Base-by-base conservation (phyloP, 2,797 vertebrate species). In the Australoheros facetus region DNA sequence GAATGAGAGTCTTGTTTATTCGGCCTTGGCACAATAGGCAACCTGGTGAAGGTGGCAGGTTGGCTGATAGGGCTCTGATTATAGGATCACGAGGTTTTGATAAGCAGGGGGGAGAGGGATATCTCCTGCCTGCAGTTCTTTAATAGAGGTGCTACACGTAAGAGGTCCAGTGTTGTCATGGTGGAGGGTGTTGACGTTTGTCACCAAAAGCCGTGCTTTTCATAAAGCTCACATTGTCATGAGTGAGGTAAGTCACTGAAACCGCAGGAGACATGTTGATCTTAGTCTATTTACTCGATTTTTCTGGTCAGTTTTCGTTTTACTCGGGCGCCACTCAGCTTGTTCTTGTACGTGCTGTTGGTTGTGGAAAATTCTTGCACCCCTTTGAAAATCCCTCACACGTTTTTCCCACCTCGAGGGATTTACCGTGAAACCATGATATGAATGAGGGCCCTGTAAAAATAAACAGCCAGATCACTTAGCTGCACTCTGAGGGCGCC, bases 341-440 rank as follows among this genome's bases (percentile, higher is more conserved):
- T 91, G 85, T 91, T 89, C 82, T 88, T 78, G 79, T 85, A 83
- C 86, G 71, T 81, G 71, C 78, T 71, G 45, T 78, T 2, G 56
- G 73, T 85, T 82, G 88, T 90, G 89, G 88, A 90, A 93, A 88
- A 82, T 90, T 91, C 83, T 93, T 83, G 91, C 91, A 86, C 88
- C 88, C 90, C 80, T 70, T 79, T 51, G 84, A 85, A 87, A 88
- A 91, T 92, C 87, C 85, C 79, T 93, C 85, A 70, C 91, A 93
- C 77, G 51, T 91, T 85, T 87, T 75, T 88, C 85, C 81, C 78
- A 92, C 76, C 86, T 92, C 82, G 78, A 3, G 90, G 84, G 92
- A 91, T 92, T 89, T 77, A 83, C 88, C 78, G 84, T 87, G 87
- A 94, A 94, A 85, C 82, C 75, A 23, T 85, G 85, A 91, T 88